Percentiles rank a stretch among this genome's conserved stretches.
Conservation (phyloP, 2,888 invertebrate genomes). For the Theodoxus fluviatilis region DNA sequence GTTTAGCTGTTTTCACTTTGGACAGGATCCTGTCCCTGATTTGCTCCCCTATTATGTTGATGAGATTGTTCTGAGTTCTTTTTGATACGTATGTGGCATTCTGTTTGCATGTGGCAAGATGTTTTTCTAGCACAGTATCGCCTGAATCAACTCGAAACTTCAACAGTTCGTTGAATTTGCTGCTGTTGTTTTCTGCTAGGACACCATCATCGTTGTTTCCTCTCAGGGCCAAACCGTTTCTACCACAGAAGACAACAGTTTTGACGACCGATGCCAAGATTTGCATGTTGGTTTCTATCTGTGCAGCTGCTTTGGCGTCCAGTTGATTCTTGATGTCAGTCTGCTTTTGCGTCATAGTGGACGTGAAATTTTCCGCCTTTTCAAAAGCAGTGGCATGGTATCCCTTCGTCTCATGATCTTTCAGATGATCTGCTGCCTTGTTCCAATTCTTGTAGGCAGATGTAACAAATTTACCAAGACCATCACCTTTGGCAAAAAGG, state of each 20-base stretch:
- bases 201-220: conserved; percentile 24
- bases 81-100: conserved; percentile 32
- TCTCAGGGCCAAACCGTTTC: conserved; percentile 33
- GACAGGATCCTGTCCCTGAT: conserved; percentile 27
- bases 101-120: conserved; percentile 21
- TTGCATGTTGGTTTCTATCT: conserved; percentile 28
- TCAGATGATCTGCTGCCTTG: not conserved
- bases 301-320: not conserved
- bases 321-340: not conserved
- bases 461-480: not conserved
- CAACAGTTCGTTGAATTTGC: conserved; percentile 34
- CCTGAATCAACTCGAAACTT: conserved; percentile 24
- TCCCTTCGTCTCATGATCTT: not conserved
- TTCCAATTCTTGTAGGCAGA: conserved; percentile 3
- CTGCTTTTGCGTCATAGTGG: not conserved
- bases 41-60: conserved; percentile 27
- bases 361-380: not conserved
- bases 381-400: not conserved
- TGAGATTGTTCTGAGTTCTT: conserved; percentile 34
- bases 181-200: conserved; percentile 23
- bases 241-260: conserved; percentile 34
- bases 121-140: conserved; percentile 28
- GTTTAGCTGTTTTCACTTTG: conserved; percentile 25
- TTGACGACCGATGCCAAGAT: conserved; percentile 31
- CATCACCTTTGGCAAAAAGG: too few relatives aligned